phyloP scores from a whole-genome alignment of 2,888 invertebrate genomes.

The Leucoptera coffeella region DNA sequence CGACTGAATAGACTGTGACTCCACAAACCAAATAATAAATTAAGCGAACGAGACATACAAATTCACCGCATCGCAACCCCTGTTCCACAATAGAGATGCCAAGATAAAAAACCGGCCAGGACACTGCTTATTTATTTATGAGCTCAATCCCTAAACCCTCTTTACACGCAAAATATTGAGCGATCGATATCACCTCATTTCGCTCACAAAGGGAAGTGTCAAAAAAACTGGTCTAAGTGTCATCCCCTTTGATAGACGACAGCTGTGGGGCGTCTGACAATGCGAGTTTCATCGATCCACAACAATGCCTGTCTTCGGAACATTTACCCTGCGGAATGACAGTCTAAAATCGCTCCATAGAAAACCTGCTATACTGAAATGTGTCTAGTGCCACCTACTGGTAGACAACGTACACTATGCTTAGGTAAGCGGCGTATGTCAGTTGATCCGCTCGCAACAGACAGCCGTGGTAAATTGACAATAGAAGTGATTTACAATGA shows the following conservation, averaged over 20 bases:
- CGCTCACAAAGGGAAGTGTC: slow-evolving; percentile 31
- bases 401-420: no score
- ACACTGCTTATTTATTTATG: slow-evolving; percentile 48
- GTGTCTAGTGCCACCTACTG: no score
- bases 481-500: slow-evolving; percentile 39
- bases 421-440: no score
- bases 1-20: no score
- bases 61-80: slow-evolving; percentile 2
- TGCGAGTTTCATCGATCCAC: slow-evolving; percentile 1
- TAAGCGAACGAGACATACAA: slow-evolving; percentile 2
- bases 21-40: slow-evolving; percentile 2
- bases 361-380: no score
- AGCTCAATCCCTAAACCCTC: slow-evolving; percentile 38
- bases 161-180: slow-evolving; percentile 31
- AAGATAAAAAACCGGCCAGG: slow-evolving; percentile 35
- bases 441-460: no score
- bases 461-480: slow-evolving; percentile 39
- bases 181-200: slow-evolving; percentile 48
- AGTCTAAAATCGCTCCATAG: no score
- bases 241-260: slow-evolving; percentile 42
- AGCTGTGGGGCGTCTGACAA: slow-evolving; percentile 23
- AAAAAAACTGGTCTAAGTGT: slow-evolving; percentile 37
- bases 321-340: no score
- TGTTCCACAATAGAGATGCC: background rate
- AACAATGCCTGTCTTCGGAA: no score